Evolutionary conservation across 2,113 vertebrate genomes (phyloP).

Genomic region (Lophochroa leadbeateri): DNA sequence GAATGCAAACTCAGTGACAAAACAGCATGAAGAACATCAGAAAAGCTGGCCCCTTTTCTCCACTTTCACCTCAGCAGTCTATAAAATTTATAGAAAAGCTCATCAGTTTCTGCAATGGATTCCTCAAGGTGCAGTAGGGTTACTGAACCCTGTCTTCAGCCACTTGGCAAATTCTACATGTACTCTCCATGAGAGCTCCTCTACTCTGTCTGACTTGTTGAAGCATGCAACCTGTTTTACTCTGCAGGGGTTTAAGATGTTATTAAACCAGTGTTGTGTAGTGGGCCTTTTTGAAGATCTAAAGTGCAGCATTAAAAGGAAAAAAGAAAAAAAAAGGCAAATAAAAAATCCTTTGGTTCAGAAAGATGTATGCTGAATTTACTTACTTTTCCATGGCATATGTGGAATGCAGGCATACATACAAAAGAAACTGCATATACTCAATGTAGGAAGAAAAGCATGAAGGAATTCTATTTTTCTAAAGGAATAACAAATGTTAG

Average conservation of each 20-base stretch:
- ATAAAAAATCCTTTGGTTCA: neutral
- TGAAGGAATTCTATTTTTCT: neutral
- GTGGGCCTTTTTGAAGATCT: neutral
- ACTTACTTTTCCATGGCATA: neutral
- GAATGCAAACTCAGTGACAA: slow-evolving; percentile 1
- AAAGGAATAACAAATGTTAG: neutral
- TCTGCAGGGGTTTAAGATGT: neutral
- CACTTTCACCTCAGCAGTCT: neutral
- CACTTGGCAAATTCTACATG: neutral
- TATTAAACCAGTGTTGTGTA: neutral
- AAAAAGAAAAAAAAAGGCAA: neutral
- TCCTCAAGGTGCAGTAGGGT: neutral
- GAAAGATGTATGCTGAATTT: neutral
- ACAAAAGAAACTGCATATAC: neutral
- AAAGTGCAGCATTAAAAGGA: neutral
- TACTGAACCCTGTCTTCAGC: neutral
- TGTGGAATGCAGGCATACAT: neutral
- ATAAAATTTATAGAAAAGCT: slow-evolving; percentile 19
- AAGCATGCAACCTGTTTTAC: neutral
- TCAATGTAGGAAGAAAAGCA: neutral
- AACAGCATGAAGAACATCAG: slow-evolving; percentile 27
- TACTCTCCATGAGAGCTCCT: neutral
- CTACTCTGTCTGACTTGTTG: neutral
- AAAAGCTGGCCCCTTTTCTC: slow-evolving; percentile 10
- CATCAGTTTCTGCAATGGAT: neutral